phyloP scores from a whole-genome alignment of 2,888 invertebrate genomes.

The Netelia melanura region DNA sequence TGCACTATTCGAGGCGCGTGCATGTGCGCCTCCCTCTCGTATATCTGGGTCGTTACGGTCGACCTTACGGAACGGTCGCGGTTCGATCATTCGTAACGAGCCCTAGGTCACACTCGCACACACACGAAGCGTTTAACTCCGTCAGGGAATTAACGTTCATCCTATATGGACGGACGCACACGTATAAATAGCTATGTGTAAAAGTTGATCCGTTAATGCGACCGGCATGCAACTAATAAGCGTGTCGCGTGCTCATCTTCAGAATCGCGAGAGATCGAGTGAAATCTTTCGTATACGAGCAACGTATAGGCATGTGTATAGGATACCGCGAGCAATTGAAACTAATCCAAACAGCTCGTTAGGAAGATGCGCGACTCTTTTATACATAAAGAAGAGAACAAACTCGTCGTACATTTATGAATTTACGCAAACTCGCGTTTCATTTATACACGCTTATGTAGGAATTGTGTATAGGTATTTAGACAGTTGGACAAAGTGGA shows the following conservation, averaged over 20 bases:
- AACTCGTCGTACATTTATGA: constrained; percentile 33
- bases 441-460: background rate
- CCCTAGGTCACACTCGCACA: constrained; percentile 61
- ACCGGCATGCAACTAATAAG: constrained; percentile 62
- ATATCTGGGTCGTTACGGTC: constrained; percentile 75
- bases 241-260: constrained; percentile 59
- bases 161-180: background rate
- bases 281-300: constrained; percentile 45
- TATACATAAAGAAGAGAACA: background rate
- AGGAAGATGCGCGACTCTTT: constrained; percentile 52
- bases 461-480: constrained; percentile 5
- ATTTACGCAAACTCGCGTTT: constrained; percentile 13
- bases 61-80: constrained; percentile 76
- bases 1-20: constrained; percentile 64
- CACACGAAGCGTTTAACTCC: background rate
- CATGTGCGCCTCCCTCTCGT: constrained; percentile 17
- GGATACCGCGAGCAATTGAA: constrained; percentile 41
- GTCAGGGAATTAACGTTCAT: background rate
- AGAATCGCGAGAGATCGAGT: constrained; percentile 58
- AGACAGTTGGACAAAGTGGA: constrained; percentile 48
- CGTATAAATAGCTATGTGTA: background rate
- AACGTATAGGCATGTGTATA: constrained; percentile 3
- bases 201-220: constrained; percentile 25
- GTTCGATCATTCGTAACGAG: constrained; percentile 74
- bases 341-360: constrained; percentile 51